Percentiles rank a stretch among this genome's conserved stretches.
Conservation (phyloP, 1,140 invertebrate genomes). For the Panulirus ornatus region DNA sequence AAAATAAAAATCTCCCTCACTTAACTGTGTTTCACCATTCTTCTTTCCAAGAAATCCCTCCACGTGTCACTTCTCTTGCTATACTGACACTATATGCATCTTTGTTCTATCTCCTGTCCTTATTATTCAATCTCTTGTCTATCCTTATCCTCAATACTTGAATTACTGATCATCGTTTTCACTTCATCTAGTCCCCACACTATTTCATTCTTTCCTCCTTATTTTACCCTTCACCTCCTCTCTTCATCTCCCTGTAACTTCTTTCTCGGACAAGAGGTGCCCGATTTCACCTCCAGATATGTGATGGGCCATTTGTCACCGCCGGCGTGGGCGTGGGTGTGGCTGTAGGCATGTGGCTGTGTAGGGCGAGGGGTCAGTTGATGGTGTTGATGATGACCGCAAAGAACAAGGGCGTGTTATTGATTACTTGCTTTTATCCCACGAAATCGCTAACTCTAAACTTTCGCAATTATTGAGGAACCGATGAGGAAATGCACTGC, state of each 20-base stretch:
- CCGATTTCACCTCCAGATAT: conserved; percentile 48
- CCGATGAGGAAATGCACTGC: too few species aligned
- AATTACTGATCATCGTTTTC: not conserved
- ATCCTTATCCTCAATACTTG: not conserved
- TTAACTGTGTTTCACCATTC: too few species aligned
- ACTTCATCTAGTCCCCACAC: too few species aligned
- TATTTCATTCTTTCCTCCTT: not conserved
- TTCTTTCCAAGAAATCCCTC: too few species aligned
- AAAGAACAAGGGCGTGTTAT: conserved; percentile 15
- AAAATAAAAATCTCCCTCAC: too few species aligned
- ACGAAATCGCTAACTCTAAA: not conserved
- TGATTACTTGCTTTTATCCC: conserved; percentile 40
- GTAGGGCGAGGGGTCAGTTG: conserved; percentile 20
- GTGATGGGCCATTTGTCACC: conserved; percentile 55
- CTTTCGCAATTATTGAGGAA: conserved; percentile 8
- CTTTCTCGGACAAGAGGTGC: not conserved
- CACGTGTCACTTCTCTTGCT: too few species aligned
- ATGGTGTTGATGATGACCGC: conserved; percentile 24
- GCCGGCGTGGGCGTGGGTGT: conserved; percentile 39
- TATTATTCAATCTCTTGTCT: not conserved
- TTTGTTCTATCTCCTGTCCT: not conserved
- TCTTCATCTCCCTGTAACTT: not conserved
- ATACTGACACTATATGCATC: too few species aligned
- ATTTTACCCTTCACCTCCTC: not conserved
- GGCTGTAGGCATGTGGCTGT: conserved; percentile 37